Percentiles rank a stretch among this genome's conserved stretches.
phyloP scores from a whole-genome alignment of 2,797 vertebrate genomes.

The Perodicticus potto region DNA sequence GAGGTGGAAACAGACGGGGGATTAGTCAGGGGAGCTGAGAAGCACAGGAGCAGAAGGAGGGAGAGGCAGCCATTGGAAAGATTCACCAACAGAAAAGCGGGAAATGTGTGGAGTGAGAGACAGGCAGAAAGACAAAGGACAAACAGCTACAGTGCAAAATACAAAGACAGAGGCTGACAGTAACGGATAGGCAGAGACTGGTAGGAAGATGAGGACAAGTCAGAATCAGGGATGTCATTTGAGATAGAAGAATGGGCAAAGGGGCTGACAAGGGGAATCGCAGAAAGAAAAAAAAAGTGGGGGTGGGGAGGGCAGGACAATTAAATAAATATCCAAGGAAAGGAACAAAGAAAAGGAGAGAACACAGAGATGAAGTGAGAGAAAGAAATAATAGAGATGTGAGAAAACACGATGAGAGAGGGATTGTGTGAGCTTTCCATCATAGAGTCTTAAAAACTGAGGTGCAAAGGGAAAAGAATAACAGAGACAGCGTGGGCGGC shows the following conservation, averaged over 20 bases:
- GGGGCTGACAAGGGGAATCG: not conserved
- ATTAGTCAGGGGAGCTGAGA: not conserved
- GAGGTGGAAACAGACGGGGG: not conserved
- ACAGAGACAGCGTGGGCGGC: not conserved
- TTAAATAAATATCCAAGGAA: not conserved
- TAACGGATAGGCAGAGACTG: conserved; percentile 19
- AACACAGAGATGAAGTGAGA: not conserved
- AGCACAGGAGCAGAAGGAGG: not conserved
- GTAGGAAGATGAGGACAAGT: not conserved
- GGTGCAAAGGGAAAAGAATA: not conserved
- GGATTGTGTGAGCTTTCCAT: not conserved
- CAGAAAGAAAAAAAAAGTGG: not conserved
- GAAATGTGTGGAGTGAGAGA: not conserved
- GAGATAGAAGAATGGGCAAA: conserved; percentile 12
- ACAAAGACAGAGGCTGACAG: not conserved
- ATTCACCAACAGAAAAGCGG: not conserved
- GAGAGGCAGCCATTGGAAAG: not conserved
- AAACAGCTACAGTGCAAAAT: not conserved
- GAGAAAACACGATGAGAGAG: not conserved
- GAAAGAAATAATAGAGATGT: not conserved
- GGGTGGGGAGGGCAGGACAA: too few relatives aligned
- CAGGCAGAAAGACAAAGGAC: conserved; percentile 61
- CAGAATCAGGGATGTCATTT: not conserved
- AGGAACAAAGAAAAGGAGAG: not conserved
- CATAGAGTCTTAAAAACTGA: not conserved